Conservation (phyloP, 2,797 vertebrate genomes). For the Cheirogaleus major region DNA sequence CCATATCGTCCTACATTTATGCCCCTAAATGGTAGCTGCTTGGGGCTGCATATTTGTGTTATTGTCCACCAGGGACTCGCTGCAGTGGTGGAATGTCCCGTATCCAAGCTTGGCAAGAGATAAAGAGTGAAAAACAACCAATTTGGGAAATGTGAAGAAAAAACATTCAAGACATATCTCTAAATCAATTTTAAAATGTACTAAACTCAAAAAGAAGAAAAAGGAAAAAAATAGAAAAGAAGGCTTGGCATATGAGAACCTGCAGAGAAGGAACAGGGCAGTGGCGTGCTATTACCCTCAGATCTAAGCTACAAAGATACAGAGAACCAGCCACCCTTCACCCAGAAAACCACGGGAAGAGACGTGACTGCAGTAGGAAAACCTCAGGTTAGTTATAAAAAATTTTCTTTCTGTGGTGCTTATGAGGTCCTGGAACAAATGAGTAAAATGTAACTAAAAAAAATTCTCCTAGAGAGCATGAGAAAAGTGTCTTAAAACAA, state of each 20-base stretch:
- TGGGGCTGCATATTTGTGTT: background rate
- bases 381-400: background rate
- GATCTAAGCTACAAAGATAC: background rate
- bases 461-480: background rate
- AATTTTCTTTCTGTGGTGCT: background rate
- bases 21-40: background rate
- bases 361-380: background rate
- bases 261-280: background rate
- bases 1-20: background rate
- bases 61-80: background rate
- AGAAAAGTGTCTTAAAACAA: background rate
- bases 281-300: background rate
- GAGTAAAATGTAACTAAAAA: background rate
- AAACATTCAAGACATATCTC: background rate
- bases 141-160: background rate
- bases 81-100: background rate
- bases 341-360: background rate
- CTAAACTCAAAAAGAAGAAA: background rate
- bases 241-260: background rate
- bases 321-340: background rate
- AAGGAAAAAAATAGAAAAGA: too few species aligned
- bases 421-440: background rate
- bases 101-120: background rate
- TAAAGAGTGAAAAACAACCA: constrained; percentile 12
- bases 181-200: constrained; percentile 15